A percentile compares a stretch with the other conserved stretches of the same genome.
Evolutionary conservation across 2,888 invertebrate genomes (phyloP).

Genomic region (Pseudococcus jackbeardsleyi): DNA sequence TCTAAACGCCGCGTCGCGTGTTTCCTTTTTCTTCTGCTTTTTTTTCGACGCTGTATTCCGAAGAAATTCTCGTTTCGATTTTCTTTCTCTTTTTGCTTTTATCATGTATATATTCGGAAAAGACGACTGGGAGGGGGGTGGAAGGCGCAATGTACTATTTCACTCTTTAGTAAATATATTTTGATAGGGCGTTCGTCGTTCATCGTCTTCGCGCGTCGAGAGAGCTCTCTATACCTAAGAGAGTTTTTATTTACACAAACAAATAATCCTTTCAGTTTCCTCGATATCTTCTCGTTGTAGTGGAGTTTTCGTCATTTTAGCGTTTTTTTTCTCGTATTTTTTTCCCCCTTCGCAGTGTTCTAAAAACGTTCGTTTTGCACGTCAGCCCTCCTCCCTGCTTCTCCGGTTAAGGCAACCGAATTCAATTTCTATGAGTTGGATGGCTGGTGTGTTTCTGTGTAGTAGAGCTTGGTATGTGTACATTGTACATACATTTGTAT

Average conservation of each 20-base stretch:
- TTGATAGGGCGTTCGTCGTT: neutral
- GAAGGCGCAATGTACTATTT: neutral
- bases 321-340: neutral
- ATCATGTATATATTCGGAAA: neutral
- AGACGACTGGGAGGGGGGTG: neutral
- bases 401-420: neutral
- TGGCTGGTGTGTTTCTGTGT: neutral
- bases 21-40: neutral
- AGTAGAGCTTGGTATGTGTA: neutral
- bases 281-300: neutral
- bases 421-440: neutral
- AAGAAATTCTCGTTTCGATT: neutral
- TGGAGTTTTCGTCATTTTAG: neutral
- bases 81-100: neutral
- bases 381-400: too few relatives aligned
- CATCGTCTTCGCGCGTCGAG: neutral
- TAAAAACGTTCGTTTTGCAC: neutral
- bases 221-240: neutral
- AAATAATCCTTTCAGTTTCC: conserved; percentile 6
- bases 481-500: neutral
- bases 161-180: conserved; percentile 3
- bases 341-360: neutral
- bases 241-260: conserved; percentile 20
- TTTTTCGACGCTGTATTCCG: neutral
- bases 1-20: conserved; percentile 1